Evolutionary conservation across 2,888 invertebrate species (phyloP), one percentile per base, ranked within the genome.

Genomic region (Melolontha melolontha): DNA sequence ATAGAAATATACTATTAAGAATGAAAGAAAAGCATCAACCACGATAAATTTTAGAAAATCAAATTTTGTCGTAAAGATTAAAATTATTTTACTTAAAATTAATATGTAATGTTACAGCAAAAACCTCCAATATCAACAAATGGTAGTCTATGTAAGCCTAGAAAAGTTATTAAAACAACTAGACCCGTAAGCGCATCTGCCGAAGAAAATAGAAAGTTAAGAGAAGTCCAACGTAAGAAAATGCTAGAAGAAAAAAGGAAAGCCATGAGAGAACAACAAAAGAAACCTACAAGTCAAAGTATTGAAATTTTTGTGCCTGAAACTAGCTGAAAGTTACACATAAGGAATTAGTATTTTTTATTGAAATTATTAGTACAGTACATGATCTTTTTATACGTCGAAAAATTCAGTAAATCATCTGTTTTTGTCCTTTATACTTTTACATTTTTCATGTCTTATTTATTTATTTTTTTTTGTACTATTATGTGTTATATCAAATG

Each of bases 211-310:
- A 82, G 85, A 71, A 85, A 84, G 64, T 84, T 82, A 74, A 79
- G 83, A 29, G 93, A 92, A 78, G 87, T 89, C 0, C 92, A 93
- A 47, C 87, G 96, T 71, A 91, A 92, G 75, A 91, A 92, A 75
- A 87, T 96, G 87, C 82, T 95, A 73, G 95, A 95, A 76, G 92
- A 87, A 78, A 90, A 86, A 81, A 87, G 93, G 79, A 85, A 86
- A 72, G 89, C 87, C 7, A 87, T 89, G 86, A 79, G 81, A 12
- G 74, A 75, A 59, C 73, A 75, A 66, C 74, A 74, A 41, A 68
- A 69, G 12, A 80, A 80, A 75, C 72, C 75, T 34, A 72, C 77
- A 16, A 73, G 75, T 49, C 76, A 74, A 68, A 77, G 74, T 76
- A 82, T 84, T 73, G 82, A 84, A 82, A 83, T 84, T 74, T 84